phyloP scores from a whole-genome alignment of 1,140 invertebrate species.

The Camponotus vicinus region DNA sequence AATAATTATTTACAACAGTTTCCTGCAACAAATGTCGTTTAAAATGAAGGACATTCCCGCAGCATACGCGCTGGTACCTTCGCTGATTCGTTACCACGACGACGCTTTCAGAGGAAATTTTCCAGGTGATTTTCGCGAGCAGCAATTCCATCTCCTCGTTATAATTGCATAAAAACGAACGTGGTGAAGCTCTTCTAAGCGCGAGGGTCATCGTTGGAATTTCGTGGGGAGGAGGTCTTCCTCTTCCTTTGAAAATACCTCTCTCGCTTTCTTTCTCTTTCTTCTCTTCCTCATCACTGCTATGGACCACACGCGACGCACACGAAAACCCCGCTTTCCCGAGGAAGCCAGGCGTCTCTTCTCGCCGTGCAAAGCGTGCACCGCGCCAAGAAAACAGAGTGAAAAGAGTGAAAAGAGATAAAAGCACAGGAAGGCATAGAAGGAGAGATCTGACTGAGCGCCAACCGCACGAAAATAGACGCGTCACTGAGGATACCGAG shows the following conservation, averaged over 20 bases:
- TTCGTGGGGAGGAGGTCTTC: background rate
- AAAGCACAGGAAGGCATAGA: constrained; percentile 46
- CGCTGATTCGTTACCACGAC: background rate
- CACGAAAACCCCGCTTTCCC: constrained; percentile 55
- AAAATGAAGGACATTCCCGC: background rate
- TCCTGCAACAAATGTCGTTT: background rate
- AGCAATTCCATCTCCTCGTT: constrained; percentile 29
- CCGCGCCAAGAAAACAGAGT: constrained; percentile 29
- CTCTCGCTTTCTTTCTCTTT: background rate
- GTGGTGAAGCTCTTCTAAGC: background rate
- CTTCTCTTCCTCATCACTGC: background rate
- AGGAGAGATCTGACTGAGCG: constrained; percentile 70
- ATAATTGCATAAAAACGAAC: constrained; percentile 54
- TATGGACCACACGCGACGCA: constrained; percentile 55
- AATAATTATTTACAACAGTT: constrained; percentile 3
- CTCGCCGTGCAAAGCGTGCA: constrained; percentile 15
- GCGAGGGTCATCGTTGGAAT: constrained; percentile 24
- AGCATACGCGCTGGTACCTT: background rate
- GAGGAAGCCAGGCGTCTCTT: constrained; percentile 63
- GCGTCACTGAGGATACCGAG: constrained; percentile 62
- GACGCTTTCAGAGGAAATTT: constrained; percentile 14
- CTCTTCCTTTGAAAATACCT: constrained; percentile 30
- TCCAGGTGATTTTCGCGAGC: constrained; percentile 33
- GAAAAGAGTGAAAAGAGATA: constrained; percentile 35
- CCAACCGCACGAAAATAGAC: constrained; percentile 75